Evolutionary conservation across 2,113 vertebrate genomes (phyloP).

Genomic region (Illadopsis cleaveri): DNA sequence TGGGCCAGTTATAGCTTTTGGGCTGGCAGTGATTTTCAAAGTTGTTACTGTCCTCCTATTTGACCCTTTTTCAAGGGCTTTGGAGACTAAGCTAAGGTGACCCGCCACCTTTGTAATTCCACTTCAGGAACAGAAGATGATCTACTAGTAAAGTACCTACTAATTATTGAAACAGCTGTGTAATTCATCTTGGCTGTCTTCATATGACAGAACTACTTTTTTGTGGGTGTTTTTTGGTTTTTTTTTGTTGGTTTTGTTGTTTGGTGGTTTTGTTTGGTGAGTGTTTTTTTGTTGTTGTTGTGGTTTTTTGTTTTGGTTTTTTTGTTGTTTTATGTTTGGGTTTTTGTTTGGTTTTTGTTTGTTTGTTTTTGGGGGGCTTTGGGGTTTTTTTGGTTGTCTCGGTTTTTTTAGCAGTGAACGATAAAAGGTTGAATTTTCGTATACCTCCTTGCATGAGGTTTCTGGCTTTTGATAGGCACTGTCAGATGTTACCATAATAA

Average conservation of each 20-base stretch:
- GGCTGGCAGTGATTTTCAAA: background rate
- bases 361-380: too few relatives aligned
- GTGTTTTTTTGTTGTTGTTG: background rate
- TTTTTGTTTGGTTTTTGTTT: background rate
- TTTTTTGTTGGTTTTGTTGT: background rate
- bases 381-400: too few relatives aligned
- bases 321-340: background rate
- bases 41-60: background rate
- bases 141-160: background rate
- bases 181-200: background rate
- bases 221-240: background rate
- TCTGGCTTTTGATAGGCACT: background rate
- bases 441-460: background rate
- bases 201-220: background rate
- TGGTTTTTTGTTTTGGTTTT: background rate
- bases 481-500: background rate
- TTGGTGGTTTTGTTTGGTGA: background rate
- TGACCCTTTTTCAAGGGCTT: background rate
- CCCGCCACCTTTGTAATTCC: background rate
- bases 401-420: accelerated
- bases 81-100: background rate
- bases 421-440: background rate
- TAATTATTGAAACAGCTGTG: background rate
- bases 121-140: background rate
- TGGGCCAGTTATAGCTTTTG: background rate